These are phyloP conservation scores for Pangasianodon hypophthalmus DNA, from an alignment of 2,113 vertebrate genomes.

Conservation along the genomic window DNA sequence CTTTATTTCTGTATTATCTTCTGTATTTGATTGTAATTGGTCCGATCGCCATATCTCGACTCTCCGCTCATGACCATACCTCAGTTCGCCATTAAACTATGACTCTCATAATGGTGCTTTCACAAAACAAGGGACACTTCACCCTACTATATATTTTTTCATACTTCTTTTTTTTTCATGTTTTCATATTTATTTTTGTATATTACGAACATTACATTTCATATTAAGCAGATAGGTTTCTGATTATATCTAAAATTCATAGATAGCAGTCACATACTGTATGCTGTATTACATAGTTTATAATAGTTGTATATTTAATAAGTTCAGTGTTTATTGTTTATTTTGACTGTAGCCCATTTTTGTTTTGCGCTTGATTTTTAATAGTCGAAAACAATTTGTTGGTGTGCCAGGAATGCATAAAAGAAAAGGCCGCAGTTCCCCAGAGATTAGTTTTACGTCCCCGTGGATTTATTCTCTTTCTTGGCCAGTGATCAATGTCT, in stretches of 20 bases:
- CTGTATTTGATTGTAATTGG: constrained; percentile 67
- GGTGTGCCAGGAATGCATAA: background rate
- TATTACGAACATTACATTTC: background rate
- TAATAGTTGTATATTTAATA: constrained; percentile 28
- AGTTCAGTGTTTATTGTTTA: background rate
- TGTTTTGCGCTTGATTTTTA: constrained; percentile 5
- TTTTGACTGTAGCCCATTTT: background rate
- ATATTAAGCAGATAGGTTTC: background rate
- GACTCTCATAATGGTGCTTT: constrained; percentile 68
- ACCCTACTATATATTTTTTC: constrained; percentile 36
- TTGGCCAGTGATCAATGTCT: constrained; percentile 80
- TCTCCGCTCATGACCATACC: constrained; percentile 77
- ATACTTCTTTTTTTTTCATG: constrained; percentile 23
- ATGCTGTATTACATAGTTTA: background rate
- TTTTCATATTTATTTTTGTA: constrained; percentile 47
- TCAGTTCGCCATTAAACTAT: constrained; percentile 78
- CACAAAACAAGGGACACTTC: constrained; percentile 72
- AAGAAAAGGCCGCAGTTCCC: background rate
- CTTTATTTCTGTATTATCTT: constrained; percentile 73
- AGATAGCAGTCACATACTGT: background rate
- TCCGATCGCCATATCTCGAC: constrained; percentile 49
- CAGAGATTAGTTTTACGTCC: constrained; percentile 57
- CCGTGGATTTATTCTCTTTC: constrained; percentile 64
- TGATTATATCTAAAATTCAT: background rate
- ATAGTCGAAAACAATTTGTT: background rate